These are phyloP conservation scores for Parnassius smintheus DNA, from an alignment of 2,888 invertebrate species.

Conservation along the genomic window DNA sequence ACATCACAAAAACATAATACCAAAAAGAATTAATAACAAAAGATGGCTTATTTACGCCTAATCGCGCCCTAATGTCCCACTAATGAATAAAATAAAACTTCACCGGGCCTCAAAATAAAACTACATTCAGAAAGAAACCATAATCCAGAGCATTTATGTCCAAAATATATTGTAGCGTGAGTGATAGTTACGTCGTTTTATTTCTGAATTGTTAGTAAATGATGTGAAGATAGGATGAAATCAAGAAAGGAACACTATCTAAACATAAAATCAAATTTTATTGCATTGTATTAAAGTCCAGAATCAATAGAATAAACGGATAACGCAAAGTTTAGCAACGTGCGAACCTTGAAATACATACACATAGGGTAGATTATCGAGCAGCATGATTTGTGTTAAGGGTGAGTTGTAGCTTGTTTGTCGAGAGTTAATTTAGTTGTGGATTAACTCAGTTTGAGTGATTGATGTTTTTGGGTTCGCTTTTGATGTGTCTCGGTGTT, in stretches of 20 bases:
- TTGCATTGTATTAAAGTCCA: conserved; percentile 32
- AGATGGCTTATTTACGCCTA: conserved; percentile 51
- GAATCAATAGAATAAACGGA: conserved; percentile 16
- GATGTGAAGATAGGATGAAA: conserved; percentile 65
- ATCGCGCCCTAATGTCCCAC: conserved; percentile 56
- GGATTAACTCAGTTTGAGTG: conserved; percentile 75
- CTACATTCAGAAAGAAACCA: conserved; percentile 1
- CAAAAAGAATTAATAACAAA: conserved; percentile 26
- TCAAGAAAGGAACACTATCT: conserved; percentile 51
- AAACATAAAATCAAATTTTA: conserved; percentile 30
- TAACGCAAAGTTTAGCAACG: conserved; percentile 7
- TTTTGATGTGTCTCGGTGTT: conserved; percentile 51
- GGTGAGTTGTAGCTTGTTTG: conserved; percentile 56
- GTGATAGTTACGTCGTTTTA: conserved; percentile 40
- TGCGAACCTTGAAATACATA: conserved; percentile 35
- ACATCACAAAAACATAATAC: neutral
- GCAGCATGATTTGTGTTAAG: conserved; percentile 42
- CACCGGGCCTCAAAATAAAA: conserved; percentile 27
- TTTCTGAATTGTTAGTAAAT: conserved; percentile 44
- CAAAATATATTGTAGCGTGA: conserved; percentile 28
- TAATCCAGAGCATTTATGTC: conserved; percentile 22
- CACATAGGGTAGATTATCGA: conserved; percentile 46
- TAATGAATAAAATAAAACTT: conserved; percentile 58
- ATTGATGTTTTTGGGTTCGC: conserved; percentile 70
- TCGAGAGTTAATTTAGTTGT: conserved; percentile 75